Conservation (phyloP, 2,888 invertebrate genomes). For the Parthenolecanium corni region DNA sequence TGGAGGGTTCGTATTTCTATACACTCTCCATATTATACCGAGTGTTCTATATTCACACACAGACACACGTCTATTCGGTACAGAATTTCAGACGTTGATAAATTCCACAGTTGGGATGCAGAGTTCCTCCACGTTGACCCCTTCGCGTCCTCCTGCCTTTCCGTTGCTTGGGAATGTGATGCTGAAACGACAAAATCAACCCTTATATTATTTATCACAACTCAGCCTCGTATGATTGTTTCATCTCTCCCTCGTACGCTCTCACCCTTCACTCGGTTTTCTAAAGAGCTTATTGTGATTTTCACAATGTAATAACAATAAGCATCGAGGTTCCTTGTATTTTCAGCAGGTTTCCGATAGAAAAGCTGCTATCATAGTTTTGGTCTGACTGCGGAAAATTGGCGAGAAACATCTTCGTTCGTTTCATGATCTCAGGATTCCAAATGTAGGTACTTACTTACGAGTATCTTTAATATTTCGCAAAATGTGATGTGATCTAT, state of each 20-base stretch:
- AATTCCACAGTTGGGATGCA: slow-evolving; percentile 24
- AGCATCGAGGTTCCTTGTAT: no score
- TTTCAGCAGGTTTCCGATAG: no score
- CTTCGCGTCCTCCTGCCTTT: slow-evolving; percentile 1
- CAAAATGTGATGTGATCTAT: no score
- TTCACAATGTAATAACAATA: background rate
- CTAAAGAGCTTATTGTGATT: slow-evolving; percentile 17
- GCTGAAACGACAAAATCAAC: slow-evolving; percentile 30
- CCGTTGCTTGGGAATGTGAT: slow-evolving; percentile 24
- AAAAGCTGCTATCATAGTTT: no score
- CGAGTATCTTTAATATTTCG: no score
- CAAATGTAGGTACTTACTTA: no score
- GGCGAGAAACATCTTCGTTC: no score
- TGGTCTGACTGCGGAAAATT: no score
- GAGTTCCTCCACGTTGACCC: slow-evolving; percentile 7
- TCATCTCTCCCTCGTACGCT: slow-evolving; percentile 9
- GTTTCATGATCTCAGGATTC: no score
- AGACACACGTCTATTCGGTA: background rate
- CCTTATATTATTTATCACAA: slow-evolving; percentile 30
- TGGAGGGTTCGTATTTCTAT: slow-evolving; percentile 13
- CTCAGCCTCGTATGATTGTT: slow-evolving; percentile 18
- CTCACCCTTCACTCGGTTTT: no score
- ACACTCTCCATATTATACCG: background rate
- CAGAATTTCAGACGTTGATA: slow-evolving; percentile 29
- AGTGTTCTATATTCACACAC: background rate